Evolutionary conservation across 1,140 invertebrate species (phyloP), one percentile per base, ranked within the genome.

Genomic region (Ceratitis capitata): DNA sequence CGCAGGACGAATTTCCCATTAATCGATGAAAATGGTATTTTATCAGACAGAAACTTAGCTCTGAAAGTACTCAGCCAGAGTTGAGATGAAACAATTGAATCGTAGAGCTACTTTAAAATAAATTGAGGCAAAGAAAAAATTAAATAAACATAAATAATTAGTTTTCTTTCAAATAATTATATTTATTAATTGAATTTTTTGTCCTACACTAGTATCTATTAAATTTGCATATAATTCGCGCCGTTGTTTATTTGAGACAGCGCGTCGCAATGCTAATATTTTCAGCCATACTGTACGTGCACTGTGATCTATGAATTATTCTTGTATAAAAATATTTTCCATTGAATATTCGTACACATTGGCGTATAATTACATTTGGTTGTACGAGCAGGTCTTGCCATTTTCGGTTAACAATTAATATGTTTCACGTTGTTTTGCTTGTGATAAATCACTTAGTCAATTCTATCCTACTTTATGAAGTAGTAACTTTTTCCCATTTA

Each of bases 401-500:
- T 78, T 47, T 78, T 78, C 32, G 69, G 69, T 45, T 0, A 78
- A 12, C 69, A n/a, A 78, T 78, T 26, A 45, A 78, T 78, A 10
- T 23, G 42, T 19, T 26, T 78, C 39, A 35, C 26, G 23, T 45
- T 78, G 69, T 26, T 78, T 10, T 7, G 39, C 42, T 78, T n/a
- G n/a, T n/a, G 23, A 45, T 78, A 78, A 78, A 47, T 78, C 69
- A 78, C 3, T n/a, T 45, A 78, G 42, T 78, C 19, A 69, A 39
- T 69, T 69, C 10, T 19, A 35, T 23, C 19, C 32, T 78, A 10
- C 39, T 78, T 78, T 26, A 78, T 78, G 16, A 78, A 78, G 69
- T 78, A 45, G 69, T 78, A 45, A 78, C n/a, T 39, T 78, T 78
- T 78, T 29, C 23, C 69, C 69, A 39, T 78, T 78, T 78, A 78